Conservation (phyloP, 2,888 invertebrate genomes). For the Acanthosepion esculentum region DNA sequence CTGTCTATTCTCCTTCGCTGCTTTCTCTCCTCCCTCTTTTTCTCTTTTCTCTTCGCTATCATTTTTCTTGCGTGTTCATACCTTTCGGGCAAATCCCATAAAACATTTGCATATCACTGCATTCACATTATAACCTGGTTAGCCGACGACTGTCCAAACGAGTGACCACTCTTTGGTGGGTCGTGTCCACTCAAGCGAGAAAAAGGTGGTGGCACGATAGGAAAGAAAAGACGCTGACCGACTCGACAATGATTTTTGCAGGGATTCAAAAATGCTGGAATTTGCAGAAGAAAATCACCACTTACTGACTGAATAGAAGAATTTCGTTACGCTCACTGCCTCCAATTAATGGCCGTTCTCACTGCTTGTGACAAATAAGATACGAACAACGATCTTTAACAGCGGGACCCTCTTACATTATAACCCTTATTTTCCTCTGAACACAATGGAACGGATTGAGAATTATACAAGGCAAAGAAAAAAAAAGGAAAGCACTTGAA, state of each 20-base stretch:
- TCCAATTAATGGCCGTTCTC: not conserved
- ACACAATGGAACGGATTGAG: too few species aligned
- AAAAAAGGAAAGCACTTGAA: too few species aligned
- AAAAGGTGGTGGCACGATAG: not conserved
- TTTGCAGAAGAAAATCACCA: not conserved
- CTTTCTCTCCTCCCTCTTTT: too few species aligned
- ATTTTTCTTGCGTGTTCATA: not conserved
- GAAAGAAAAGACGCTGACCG: not conserved
- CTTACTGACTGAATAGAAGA: not conserved
- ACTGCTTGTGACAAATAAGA: not conserved
- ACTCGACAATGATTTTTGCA: not conserved
- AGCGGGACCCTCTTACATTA: not conserved
- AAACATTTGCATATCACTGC: constrained; percentile 33
- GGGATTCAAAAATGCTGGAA: constrained; percentile 18
- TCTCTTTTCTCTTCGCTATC: not conserved
- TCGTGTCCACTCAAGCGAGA: not conserved
- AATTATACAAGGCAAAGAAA: too few species aligned
- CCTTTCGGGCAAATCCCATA: not conserved
- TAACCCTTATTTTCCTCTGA: not conserved
- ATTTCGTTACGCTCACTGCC: not conserved
- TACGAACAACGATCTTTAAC: not conserved
- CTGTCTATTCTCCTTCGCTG: not conserved
- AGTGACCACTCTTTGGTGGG: not conserved
- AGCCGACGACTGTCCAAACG: not conserved
- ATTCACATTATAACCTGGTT: not conserved